Evolutionary conservation across 2,797 vertebrate species (phyloP).

Genomic region (Enteromius mattozi): DNA sequence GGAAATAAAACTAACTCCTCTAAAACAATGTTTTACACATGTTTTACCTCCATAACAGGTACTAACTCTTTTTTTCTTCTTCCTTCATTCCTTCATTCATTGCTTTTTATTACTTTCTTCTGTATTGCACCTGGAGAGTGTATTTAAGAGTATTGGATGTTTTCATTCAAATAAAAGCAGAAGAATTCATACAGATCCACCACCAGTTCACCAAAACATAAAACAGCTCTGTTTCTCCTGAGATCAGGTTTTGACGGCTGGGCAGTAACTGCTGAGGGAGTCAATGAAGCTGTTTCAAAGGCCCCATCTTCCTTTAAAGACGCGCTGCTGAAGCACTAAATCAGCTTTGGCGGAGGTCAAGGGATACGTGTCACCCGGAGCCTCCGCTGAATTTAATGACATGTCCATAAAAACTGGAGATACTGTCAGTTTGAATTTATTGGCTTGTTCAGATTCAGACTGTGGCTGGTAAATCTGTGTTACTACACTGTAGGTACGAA

Average conservation of each 20-base stretch:
- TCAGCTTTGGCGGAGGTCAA: not conserved
- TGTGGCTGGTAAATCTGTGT: not conserved
- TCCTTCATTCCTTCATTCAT: too few species aligned
- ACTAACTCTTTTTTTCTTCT: too few species aligned
- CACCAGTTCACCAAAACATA: not conserved
- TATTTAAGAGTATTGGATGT: too few species aligned
- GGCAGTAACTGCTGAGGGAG: not conserved
- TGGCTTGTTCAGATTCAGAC: not conserved
- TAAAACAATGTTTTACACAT: too few species aligned
- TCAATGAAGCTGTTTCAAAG: not conserved
- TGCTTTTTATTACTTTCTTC: too few species aligned
- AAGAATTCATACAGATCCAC: not conserved
- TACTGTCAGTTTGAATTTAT: constrained; percentile 6
- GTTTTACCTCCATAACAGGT: too few species aligned
- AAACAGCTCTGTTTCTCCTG: too few species aligned
- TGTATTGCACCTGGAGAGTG: too few species aligned
- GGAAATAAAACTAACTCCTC: too few species aligned
- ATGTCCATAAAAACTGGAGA: not conserved
- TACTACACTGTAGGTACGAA: not conserved
- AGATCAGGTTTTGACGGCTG: too few species aligned
- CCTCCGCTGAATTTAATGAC: not conserved
- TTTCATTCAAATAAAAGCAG: not conserved
- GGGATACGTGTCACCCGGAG: not conserved
- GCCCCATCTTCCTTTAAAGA: not conserved
- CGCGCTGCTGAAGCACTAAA: constrained; percentile 1